Percentiles rank a stretch among this genome's conserved stretches.
These are phyloP conservation scores for Periophthalmus modestus DNA, from an alignment of 2,113 vertebrate genomes.

Conservation along the genomic window DNA sequence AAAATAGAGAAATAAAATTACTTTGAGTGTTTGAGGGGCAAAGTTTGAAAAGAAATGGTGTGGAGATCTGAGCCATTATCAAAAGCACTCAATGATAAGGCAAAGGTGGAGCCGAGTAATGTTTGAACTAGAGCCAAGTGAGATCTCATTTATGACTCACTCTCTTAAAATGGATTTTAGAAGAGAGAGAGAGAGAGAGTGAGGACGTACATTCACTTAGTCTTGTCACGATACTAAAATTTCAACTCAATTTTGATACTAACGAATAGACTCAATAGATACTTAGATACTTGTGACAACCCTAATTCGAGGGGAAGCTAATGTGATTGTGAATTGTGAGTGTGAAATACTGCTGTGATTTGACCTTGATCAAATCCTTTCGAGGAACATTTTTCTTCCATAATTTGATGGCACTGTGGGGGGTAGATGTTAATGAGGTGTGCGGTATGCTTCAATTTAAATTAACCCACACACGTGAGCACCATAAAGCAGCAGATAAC, in stretches of 20 bases:
- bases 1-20: not conserved
- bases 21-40: conserved; percentile 21
- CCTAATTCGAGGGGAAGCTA: too few relatives aligned
- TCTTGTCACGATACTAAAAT: not conserved
- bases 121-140: not conserved
- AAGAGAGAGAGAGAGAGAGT: not conserved
- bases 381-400: not conserved
- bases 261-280: too few relatives aligned
- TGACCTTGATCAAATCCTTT: not conserved
- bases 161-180: too few relatives aligned
- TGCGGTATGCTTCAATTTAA: not conserved
- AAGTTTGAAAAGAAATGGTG: conserved; percentile 42
- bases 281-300: too few relatives aligned
- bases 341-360: too few relatives aligned
- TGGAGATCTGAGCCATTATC: conserved; percentile 35
- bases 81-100: conserved; percentile 33
- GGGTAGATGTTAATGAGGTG: not conserved
- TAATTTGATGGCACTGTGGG: not conserved
- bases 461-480: conserved; percentile 26
- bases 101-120: conserved; percentile 32
- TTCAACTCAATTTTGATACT: too few relatives aligned
- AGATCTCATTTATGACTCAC: not conserved
- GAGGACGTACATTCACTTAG: not conserved
- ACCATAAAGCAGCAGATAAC: conserved; percentile 25
- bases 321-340: too few relatives aligned